Evolutionary conservation across 2,113 vertebrate species (phyloP).

Genomic region (Probosciger aterrimus): DNA sequence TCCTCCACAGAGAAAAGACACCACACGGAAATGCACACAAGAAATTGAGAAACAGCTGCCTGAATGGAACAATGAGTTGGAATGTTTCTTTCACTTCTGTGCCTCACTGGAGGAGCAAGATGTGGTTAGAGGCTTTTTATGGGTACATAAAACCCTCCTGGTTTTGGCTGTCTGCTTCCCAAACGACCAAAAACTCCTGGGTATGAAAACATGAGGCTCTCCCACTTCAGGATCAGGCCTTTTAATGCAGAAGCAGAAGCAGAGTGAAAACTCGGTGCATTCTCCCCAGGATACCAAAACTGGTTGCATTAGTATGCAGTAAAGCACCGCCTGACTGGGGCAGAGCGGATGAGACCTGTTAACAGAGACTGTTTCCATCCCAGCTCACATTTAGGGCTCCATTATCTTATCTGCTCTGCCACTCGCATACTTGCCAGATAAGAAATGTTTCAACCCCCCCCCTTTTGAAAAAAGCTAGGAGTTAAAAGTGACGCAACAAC

Average conservation of each 20-base stretch:
- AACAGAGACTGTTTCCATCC: constrained; percentile 58
- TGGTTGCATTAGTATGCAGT: constrained; percentile 15
- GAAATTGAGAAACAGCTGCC: background rate
- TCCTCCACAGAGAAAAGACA: background rate
- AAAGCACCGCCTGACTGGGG: background rate
- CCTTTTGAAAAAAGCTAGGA: background rate
- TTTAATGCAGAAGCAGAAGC: background rate
- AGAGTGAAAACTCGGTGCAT: background rate
- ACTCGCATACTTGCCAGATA: constrained; percentile 52
- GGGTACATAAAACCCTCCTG: background rate
- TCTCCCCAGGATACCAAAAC: background rate
- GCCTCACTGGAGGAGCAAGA: background rate
- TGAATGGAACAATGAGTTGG: background rate
- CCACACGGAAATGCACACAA: background rate
- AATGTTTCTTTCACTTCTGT: background rate
- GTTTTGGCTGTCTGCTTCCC: background rate
- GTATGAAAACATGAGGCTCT: background rate
- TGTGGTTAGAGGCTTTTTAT: background rate
- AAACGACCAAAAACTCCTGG: background rate
- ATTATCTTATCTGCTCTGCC: constrained; percentile 66
- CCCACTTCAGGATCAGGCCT: background rate
- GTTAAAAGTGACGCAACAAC: constrained; percentile 1
- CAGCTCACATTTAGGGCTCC: constrained; percentile 63
- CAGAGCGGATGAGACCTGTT: constrained; percentile 32
- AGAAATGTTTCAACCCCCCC: background rate